Conservation (phyloP, 1,140 invertebrate species). For the Zophobas morio region DNA sequence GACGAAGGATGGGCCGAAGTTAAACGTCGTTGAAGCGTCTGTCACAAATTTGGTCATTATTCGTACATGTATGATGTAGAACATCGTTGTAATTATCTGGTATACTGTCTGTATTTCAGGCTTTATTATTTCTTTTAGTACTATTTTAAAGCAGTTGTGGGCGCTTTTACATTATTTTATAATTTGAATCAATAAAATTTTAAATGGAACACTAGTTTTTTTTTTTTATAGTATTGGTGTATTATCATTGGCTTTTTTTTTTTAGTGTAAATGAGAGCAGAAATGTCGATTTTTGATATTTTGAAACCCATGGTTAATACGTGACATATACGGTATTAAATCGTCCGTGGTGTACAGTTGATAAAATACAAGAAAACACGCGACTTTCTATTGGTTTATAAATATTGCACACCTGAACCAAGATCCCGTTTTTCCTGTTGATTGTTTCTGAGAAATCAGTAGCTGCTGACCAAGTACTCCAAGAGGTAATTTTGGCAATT, state of each 20-base stretch:
- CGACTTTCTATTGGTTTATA: too few species aligned
- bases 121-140: slow-evolving; percentile 14
- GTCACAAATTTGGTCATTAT: background rate
- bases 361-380: too few species aligned
- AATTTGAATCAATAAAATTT: slow-evolving; percentile 30
- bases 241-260: slow-evolving; percentile 12
- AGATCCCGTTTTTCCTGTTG: too few species aligned
- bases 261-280: background rate
- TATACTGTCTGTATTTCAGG: slow-evolving; percentile 16
- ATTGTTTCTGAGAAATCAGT: too few species aligned
- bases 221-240: slow-evolving; percentile 43
- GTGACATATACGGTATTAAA: too few species aligned
- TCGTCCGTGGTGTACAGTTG: too few species aligned
- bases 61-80: background rate
- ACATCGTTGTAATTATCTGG: background rate
- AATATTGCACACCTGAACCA: too few species aligned
- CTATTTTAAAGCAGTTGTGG: slow-evolving; percentile 23
- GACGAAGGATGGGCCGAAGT: slow-evolving; percentile 35
- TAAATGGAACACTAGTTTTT: slow-evolving; percentile 21
- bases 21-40: slow-evolving; percentile 41
- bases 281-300: slow-evolving; percentile 29
- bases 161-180: slow-evolving; percentile 31
- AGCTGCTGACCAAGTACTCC: too few species aligned
- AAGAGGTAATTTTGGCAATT: too few species aligned
- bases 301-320: too few species aligned